phyloP scores from a whole-genome alignment of 2,888 invertebrate species.

The Lacanobia oleracea region DNA sequence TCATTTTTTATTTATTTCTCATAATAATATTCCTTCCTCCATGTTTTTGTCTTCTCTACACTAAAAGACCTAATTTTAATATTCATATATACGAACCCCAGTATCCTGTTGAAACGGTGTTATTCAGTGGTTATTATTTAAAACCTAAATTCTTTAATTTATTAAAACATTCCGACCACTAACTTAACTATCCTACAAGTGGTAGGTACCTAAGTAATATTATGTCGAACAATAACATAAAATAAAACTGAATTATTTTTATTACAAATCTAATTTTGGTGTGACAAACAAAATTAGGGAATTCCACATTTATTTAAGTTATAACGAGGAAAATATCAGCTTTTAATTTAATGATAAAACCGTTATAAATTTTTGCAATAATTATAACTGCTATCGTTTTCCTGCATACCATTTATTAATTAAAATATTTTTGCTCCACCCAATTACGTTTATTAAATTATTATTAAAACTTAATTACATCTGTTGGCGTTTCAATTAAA shows the following conservation, averaged over 20 bases:
- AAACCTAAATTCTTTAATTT: slow-evolving; percentile 3
- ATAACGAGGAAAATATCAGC: slow-evolving; percentile 64
- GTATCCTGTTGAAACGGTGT: background rate
- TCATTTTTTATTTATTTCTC: background rate
- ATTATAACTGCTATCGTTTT: slow-evolving; percentile 65
- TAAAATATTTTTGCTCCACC: slow-evolving; percentile 48
- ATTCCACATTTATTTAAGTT: slow-evolving; percentile 56
- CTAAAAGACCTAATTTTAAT: too few relatives aligned
- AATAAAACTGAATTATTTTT: slow-evolving; percentile 4
- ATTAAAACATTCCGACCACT: background rate
- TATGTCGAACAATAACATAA: background rate
- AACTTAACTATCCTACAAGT: background rate
- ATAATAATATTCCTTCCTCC: too few relatives aligned
- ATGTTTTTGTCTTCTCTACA: background rate
- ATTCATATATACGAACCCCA: background rate
- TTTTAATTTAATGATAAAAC: slow-evolving; percentile 65
- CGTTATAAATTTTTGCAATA: slow-evolving; percentile 64
- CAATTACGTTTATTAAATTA: slow-evolving; percentile 55
- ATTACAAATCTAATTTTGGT: slow-evolving; percentile 18
- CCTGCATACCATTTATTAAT: slow-evolving; percentile 62
- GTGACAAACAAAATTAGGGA: slow-evolving; percentile 65
- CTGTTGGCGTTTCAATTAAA: slow-evolving; percentile 48
- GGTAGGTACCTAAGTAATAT: background rate
- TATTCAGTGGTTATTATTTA: background rate
- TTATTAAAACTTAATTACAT: slow-evolving; percentile 57